phyloP scores from a whole-genome alignment of 2,113 vertebrate species.

The Pterocles orientalis region DNA sequence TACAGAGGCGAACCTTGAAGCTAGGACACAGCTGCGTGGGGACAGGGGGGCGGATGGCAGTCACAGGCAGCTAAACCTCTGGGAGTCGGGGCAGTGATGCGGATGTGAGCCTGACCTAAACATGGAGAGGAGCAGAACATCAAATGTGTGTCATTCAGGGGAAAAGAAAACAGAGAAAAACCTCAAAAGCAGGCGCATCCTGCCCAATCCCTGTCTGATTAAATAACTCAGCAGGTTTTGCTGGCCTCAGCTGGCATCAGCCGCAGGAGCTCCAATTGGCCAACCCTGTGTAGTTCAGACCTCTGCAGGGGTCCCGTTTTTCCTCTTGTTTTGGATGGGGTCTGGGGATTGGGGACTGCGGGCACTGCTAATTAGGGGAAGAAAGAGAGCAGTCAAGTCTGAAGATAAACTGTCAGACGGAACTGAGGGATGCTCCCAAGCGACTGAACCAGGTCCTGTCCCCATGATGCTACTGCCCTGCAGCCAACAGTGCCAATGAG shows the following conservation, averaged over 20 bases:
- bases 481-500: neutral
- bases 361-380: neutral
- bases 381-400: neutral
- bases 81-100: neutral
- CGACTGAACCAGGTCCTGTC: neutral
- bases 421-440: neutral
- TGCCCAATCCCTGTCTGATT: neutral
- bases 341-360: neutral
- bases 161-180: neutral
- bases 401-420: neutral
- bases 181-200: rapidly evolving
- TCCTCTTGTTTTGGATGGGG: neutral
- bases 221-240: neutral
- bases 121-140: rapidly evolving
- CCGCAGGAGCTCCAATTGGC: neutral
- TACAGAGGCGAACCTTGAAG: neutral
- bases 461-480: neutral
- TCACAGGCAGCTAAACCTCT: neutral
- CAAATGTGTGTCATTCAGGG: neutral
- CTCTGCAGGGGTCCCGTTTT: neutral
- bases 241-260: neutral
- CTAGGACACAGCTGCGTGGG: neutral
- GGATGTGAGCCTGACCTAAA: neutral
- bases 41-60: neutral
- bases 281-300: neutral